Evolutionary conservation across 1,140 invertebrate genomes (phyloP).

Genomic region (Chrysopa pallens): DNA sequence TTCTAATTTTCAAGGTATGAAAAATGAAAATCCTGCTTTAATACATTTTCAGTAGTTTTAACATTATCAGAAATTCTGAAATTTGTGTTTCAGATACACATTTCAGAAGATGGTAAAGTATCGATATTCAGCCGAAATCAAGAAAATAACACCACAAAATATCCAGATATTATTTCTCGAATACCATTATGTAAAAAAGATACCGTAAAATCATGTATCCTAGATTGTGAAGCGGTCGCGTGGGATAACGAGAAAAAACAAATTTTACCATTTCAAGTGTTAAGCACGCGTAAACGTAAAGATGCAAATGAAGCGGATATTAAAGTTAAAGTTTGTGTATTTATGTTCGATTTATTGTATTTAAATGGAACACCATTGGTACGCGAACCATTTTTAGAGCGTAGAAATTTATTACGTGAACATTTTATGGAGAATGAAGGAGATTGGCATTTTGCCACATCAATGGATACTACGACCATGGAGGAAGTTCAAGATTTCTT

Average conservation of each 20-base stretch:
- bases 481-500: conserved; percentile 92
- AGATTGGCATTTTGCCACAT: conserved; percentile 78
- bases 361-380: conserved; percentile 83
- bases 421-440: conserved; percentile 62
- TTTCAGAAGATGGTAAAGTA: conserved; percentile 45
- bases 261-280: conserved; percentile 93
- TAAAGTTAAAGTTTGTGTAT: conserved; percentile 94
- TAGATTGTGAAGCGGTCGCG: conserved; percentile 95
- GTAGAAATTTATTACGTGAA: conserved; percentile 55
- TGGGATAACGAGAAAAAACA: conserved; percentile 80
- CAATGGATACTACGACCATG: conserved; percentile 63
- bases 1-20: too few species aligned
- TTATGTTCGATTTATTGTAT: conserved; percentile 94
- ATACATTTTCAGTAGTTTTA: too few species aligned
- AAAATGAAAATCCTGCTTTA: too few species aligned
- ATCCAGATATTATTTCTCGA: conserved; percentile 84
- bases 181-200: conserved; percentile 39
- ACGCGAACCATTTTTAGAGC: conserved; percentile 51
- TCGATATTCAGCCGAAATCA: conserved; percentile 92
- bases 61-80: conserved; percentile 4
- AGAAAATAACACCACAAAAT: conserved; percentile 95
- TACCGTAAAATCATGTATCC: conserved; percentile 64
- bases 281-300: conserved; percentile 92
- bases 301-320: conserved; percentile 79
- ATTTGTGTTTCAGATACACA: conserved; percentile 43